Evolutionary conservation across 2,113 vertebrate species (phyloP).

Genomic region (Muntiacus reevesi): DNA sequence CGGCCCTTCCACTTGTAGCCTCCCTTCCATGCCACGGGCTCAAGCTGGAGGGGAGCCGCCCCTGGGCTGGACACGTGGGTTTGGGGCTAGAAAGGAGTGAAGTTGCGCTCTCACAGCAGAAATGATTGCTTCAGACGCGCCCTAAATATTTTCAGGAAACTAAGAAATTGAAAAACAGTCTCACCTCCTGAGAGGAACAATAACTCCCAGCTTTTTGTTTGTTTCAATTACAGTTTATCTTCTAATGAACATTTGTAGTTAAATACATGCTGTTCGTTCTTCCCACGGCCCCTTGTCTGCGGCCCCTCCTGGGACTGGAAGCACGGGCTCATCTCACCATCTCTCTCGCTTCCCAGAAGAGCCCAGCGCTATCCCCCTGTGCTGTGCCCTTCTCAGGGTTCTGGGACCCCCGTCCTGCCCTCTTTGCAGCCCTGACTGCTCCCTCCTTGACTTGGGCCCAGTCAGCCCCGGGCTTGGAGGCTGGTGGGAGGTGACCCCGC

Average conservation of each 20-base stretch:
- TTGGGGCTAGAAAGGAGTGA: neutral
- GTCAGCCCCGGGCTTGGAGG: neutral
- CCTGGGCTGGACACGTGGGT: neutral
- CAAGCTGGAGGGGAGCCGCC: neutral
- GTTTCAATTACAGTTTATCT: neutral
- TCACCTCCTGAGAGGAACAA: neutral
- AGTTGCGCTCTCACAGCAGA: rapidly evolving
- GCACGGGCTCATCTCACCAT: rapidly evolving
- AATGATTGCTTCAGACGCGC: neutral
- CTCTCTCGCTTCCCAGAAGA: neutral
- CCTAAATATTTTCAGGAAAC: neutral
- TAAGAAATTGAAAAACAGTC: neutral
- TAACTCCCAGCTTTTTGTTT: neutral
- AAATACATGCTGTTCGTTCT: neutral
- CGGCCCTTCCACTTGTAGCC: neutral
- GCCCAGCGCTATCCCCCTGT: rapidly evolving
- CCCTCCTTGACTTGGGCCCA: too few species aligned
- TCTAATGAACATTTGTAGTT: neutral
- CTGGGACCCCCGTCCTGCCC: neutral
- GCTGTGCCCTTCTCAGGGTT: neutral
- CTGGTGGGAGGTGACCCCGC: neutral
- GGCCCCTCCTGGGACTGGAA: neutral
- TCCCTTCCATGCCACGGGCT: neutral
- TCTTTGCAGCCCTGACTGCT: neutral
- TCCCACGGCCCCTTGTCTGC: neutral